Conservation (phyloP, 2,113 vertebrate genomes). For the Periophthalmus modestus region DNA sequence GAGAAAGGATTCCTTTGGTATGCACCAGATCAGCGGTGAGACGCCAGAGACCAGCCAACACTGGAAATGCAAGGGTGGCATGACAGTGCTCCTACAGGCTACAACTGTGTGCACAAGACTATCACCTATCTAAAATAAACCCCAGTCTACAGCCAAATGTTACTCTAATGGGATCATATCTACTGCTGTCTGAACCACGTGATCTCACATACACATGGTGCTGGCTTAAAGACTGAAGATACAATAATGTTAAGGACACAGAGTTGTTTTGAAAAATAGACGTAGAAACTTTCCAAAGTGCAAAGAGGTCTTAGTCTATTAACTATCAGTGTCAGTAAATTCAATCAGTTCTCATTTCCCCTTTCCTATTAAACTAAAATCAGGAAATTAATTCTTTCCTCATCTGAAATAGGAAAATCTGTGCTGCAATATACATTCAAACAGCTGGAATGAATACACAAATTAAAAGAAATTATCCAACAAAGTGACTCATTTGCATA, state of each 20-base stretch:
- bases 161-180: conserved; percentile 55
- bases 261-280: conserved; percentile 2
- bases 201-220: conserved; percentile 24
- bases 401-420: conserved; percentile 57
- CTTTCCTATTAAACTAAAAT: conserved; percentile 63
- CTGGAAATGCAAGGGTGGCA: conserved; percentile 36
- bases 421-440: conserved; percentile 63
- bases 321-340: conserved; percentile 61
- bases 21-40: conserved; percentile 72
- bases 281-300: conserved; percentile 53
- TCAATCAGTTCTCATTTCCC: conserved; percentile 64
- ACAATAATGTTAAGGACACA: conserved; percentile 29
- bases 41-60: conserved; percentile 56
- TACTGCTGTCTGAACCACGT: conserved; percentile 36
- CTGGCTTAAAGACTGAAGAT: conserved; percentile 44
- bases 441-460: conserved; percentile 69
- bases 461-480: conserved; percentile 82
- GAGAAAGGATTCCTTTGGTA: conserved; percentile 78
- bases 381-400: conserved; percentile 64
- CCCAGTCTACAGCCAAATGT: conserved; percentile 34
- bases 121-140: conserved; percentile 60
- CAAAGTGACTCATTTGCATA: conserved; percentile 84
- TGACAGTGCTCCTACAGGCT: conserved; percentile 15
- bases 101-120: conserved; percentile 46
- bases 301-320: conserved; percentile 41